Conservation (phyloP, 2,797 vertebrate species). For the Leptoclinus maculatus region DNA sequence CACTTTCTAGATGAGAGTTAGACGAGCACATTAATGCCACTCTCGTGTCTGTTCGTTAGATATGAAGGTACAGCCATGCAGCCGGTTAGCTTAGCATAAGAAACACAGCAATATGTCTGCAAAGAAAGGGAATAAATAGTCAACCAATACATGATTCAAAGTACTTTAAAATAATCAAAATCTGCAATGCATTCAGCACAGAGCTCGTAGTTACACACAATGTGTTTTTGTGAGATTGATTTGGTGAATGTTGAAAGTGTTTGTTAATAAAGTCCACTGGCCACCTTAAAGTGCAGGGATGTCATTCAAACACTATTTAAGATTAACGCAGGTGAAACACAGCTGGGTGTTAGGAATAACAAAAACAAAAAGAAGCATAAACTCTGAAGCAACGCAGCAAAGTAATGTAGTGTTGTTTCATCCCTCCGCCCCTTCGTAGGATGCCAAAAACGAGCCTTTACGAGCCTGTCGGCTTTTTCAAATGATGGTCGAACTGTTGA, state of each 20-base stretch:
- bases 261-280: background rate
- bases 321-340: constrained; percentile 15
- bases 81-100: background rate
- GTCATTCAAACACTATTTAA: constrained; percentile 9
- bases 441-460: constrained; percentile 27
- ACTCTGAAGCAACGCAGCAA: background rate
- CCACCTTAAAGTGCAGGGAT: constrained; percentile 9
- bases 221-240: background rate
- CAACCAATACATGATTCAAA: background rate
- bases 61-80: background rate
- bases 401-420: constrained; percentile 23
- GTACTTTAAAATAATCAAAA: background rate
- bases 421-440: constrained; percentile 13
- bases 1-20: background rate
- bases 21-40: constrained; percentile 11
- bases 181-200: background rate
- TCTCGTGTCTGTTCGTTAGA: background rate
- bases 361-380: background rate
- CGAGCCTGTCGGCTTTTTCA: constrained; percentile 22
- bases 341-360: background rate
- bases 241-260: background rate
- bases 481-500: constrained; percentile 39
- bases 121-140: background rate
- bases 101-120: background rate
- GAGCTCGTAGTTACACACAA: background rate